Evolutionary conservation across 1,140 invertebrate species (phyloP).

Genomic region (Drosophila rhopaloa): DNA sequence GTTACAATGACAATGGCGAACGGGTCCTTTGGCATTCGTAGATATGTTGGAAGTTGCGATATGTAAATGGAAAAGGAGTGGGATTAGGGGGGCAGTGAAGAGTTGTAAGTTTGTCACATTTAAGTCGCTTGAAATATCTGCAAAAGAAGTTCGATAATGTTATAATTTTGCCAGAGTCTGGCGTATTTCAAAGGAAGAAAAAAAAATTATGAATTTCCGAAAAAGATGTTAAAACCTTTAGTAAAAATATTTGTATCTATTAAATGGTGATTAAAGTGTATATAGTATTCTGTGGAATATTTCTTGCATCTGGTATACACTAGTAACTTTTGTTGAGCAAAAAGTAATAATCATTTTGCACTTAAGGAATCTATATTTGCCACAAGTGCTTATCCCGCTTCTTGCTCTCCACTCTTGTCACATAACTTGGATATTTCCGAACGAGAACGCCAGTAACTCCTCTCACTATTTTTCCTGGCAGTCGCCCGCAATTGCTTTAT

Average conservation of each 20-base stretch:
- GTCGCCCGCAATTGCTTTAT: constrained; percentile 49
- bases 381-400: neutral
- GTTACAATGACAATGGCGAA: constrained; percentile 46
- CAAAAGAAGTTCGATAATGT: constrained; percentile 9
- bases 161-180: constrained; percentile 13
- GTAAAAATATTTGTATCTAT: too few relatives aligned
- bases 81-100: neutral
- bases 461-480: constrained; percentile 13
- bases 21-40: constrained; percentile 41
- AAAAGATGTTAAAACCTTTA: neutral
- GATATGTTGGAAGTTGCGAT: constrained; percentile 22
- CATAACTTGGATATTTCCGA: constrained; percentile 18
- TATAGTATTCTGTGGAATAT: too few relatives aligned
- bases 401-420: constrained; percentile 8
- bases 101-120: constrained; percentile 28
- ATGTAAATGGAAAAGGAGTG: constrained; percentile 17
- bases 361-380: neutral
- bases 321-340: neutral
- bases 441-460: neutral
- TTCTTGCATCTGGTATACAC: too few relatives aligned
- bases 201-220: neutral
- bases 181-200: neutral
- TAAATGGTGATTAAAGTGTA: too few relatives aligned
- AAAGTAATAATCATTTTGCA: neutral
- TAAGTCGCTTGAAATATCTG: constrained; percentile 13